phyloP scores from a whole-genome alignment of 2,797 vertebrate genomes.

The Rhincodon typus region DNA sequence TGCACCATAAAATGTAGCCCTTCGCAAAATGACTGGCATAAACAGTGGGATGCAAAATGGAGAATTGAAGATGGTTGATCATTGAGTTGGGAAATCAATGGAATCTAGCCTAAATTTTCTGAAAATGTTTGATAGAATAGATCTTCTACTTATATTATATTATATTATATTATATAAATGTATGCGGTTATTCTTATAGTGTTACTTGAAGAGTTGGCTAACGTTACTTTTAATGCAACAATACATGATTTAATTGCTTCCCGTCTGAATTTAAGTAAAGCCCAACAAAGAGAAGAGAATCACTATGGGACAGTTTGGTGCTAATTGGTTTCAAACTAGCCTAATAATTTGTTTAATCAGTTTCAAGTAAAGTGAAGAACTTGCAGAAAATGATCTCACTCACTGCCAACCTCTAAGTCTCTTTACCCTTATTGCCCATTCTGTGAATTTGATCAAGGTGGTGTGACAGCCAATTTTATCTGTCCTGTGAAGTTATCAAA shows the following conservation, averaged over 20 bases:
- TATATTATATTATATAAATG: too few species aligned
- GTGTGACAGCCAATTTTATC: neutral
- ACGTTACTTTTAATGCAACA: neutral
- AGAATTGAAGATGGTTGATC: neutral
- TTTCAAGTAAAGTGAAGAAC: neutral
- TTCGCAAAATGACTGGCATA: neutral
- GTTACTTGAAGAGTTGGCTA: neutral
- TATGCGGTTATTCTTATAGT: neutral
- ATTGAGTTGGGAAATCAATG: neutral
- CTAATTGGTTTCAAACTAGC: neutral
- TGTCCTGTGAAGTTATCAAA: neutral
- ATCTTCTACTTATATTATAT: too few species aligned
- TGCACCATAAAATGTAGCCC: neutral
- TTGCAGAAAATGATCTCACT: neutral
- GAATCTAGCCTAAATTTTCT: neutral
- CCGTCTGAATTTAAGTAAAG: neutral
- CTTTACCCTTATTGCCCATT: too few species aligned
- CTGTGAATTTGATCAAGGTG: neutral
- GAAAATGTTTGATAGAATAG: too few species aligned
- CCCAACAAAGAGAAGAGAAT: neutral
- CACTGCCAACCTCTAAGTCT: neutral
- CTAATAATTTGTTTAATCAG: neutral
- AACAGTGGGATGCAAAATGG: neutral
- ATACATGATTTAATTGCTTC: neutral
- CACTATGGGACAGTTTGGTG: neutral